A percentile compares a stretch with the other conserved stretches of the same genome.
These are phyloP conservation scores for Aphelinus atriplicis DNA, from an alignment of 1,140 invertebrate genomes.

Conservation along the genomic window DNA sequence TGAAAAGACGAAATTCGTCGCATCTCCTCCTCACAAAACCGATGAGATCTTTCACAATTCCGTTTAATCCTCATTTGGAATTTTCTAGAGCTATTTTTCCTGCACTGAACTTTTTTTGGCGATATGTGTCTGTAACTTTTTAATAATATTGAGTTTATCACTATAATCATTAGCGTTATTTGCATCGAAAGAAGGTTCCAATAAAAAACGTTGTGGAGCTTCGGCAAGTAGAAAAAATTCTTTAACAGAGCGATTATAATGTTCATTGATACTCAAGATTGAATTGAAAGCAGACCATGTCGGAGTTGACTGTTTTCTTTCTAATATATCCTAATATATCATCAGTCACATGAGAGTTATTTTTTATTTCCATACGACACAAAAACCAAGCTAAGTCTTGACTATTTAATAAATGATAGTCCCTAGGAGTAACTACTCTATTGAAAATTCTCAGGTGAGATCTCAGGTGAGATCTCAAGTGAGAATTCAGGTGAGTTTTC, in stretches of 20 bases:
- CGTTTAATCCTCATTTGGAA: not conserved
- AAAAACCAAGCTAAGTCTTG: slow-evolving; percentile 26
- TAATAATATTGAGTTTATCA: not conserved
- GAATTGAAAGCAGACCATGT: slow-evolving; percentile 33
- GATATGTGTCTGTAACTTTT: not conserved
- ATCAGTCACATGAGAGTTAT: not conserved
- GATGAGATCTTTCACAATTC: not conserved
- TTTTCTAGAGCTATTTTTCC: not conserved
- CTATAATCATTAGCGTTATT: not conserved
- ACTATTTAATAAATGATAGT: not conserved
- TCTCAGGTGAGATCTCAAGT: not conserved
- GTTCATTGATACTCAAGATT: not conserved
- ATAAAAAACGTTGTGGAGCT: slow-evolving; percentile 15
- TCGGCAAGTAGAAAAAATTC: slow-evolving; percentile 23
- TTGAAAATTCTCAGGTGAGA: not conserved
- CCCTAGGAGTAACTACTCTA: not conserved
- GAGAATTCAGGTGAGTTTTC: no score
- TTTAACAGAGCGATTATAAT: slow-evolving; percentile 24
- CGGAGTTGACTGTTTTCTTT: slow-evolving; percentile 3
- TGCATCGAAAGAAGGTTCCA: slow-evolving; percentile 19
- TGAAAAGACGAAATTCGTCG: not conserved
- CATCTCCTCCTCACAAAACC: not conserved
- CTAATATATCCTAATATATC: no score
- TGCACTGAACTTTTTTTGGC: not conserved
- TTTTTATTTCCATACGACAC: slow-evolving; percentile 16